Evolutionary conservation across 2,797 vertebrate genomes (phyloP), one percentile per base, ranked within the genome.

Genomic region (Chelonia mydas): DNA sequence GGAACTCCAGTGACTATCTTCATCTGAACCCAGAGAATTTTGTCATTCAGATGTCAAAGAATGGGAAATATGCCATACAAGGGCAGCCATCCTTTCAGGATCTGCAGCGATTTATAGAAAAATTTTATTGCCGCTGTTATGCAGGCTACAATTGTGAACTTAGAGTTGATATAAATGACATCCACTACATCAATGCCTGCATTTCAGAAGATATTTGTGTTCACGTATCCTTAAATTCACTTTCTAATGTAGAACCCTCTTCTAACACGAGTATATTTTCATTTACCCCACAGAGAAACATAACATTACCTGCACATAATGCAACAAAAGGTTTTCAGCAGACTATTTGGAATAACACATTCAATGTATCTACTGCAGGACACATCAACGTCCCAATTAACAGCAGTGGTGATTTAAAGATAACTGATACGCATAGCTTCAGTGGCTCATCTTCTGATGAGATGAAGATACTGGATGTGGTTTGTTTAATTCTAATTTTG

Each of bases 91-190:
- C 98, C 1, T 28, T 97, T 79, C 81, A 96, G 47, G 98, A 99
- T 92, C 96, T 99, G 76, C 94, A 97, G 84, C 61, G 79, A 25
- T 97, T 98, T 77, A 84, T 95, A 28, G 94, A 96, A 89, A 97
- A 98, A 53, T 99, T 99, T 94, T 97, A 96, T 41, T 99, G 99
- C 83, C 97, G 96, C 61, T 99, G 98, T 97, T 99, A 98, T 7
- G 76, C 97, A 88, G 98, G 98, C 51, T 82, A 90, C 79, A 97
- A 19, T 33, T 99, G 99, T 94, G 88, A 96, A 87, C 54, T 83
- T 16, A 88, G 50, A 90, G 7, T 4, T 51, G 45, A 96, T 87
- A 28, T 98, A 54, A 85, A 78, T 65, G 86, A 87, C 33, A 92
- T 96, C 90, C 49, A 55, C 50, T 45, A 83, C 17, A 50, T 98